A percentile compares a stretch with the other conserved stretches of the same genome.
These are phyloP conservation scores for Petromus typicus DNA, from an alignment of 2,113 vertebrate species.

Conservation along the genomic window DNA sequence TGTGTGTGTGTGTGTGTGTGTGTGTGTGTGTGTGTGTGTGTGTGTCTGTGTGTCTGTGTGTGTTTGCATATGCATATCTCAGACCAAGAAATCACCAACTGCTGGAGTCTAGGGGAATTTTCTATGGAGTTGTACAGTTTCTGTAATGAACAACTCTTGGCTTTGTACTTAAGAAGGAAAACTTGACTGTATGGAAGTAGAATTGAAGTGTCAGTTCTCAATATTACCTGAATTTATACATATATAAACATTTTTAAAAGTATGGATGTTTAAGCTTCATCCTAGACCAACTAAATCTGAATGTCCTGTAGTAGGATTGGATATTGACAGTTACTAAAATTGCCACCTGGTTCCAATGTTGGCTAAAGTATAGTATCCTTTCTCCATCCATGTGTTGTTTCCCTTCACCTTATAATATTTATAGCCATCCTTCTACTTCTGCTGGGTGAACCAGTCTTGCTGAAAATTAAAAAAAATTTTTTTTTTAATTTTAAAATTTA, in stretches of 20 bases:
- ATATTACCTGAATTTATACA: not conserved
- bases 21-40: no score
- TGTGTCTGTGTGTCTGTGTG: no score
- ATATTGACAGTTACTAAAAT: not conserved
- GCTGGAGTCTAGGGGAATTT: slow-evolving; percentile 31
- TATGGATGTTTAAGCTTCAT: not conserved
- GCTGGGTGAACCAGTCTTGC: not conserved
- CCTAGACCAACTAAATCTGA: not conserved
- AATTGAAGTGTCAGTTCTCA: not conserved
- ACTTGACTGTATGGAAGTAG: not conserved
- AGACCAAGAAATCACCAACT: not conserved
- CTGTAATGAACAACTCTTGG: not conserved
- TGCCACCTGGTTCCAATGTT: not conserved
- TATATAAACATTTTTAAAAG: not conserved
- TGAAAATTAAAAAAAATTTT: no score
- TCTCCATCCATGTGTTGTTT: not conserved
- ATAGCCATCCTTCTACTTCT: not conserved
- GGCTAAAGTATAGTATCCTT: not conserved
- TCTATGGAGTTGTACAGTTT: not conserved
- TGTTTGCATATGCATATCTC: no score
- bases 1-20: no score
- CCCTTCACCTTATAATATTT: not conserved
- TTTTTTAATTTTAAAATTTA: no score
- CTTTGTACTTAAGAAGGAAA: not conserved
- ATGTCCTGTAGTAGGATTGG: not conserved